Percentiles rank a stretch among this genome's conserved stretches.
Conservation (phyloP, 2,888 invertebrate species). For the Mythimna vitellina region DNA sequence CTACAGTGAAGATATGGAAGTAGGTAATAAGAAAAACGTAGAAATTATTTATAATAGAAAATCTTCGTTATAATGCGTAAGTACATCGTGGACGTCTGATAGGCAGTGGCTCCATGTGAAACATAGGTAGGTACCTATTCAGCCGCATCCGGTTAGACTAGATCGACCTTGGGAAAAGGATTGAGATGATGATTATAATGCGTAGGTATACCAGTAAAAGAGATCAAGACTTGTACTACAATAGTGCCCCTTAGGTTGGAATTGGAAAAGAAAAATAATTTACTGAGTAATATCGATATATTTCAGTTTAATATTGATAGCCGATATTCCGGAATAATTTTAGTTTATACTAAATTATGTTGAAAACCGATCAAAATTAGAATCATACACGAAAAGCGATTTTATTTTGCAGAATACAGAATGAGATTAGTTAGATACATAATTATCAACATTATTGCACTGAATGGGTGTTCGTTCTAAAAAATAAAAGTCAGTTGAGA, state of each 20-base stretch:
- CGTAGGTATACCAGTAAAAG: not conserved
- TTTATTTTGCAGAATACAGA: not conserved
- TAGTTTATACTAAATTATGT: not conserved
- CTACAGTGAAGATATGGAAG: too few species aligned
- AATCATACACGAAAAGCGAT: not conserved
- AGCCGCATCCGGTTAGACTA: too few species aligned
- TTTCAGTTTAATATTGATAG: not conserved
- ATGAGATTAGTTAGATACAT: not conserved
- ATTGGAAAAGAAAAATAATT: not conserved
- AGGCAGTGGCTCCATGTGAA: too few species aligned
- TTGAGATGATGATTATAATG: not conserved
- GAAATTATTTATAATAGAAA: too few species aligned
- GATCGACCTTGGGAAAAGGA: too few species aligned
- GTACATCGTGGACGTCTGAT: too few species aligned
- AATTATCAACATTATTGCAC: not conserved
- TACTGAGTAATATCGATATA: not conserved
- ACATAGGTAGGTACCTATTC: too few species aligned
- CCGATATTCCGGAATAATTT: too few species aligned
- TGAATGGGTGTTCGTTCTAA: not conserved
- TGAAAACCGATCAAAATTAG: not conserved
- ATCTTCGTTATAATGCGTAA: too few species aligned
- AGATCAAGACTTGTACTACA: too few species aligned
- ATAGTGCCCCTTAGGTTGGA: not conserved
- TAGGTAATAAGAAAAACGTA: too few species aligned
- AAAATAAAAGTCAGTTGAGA: constrained; percentile 18